A percentile compares a stretch with the other conserved stretches of the same genome.
Conservation (phyloP, 2,888 invertebrate species). For the Neria commutata region DNA sequence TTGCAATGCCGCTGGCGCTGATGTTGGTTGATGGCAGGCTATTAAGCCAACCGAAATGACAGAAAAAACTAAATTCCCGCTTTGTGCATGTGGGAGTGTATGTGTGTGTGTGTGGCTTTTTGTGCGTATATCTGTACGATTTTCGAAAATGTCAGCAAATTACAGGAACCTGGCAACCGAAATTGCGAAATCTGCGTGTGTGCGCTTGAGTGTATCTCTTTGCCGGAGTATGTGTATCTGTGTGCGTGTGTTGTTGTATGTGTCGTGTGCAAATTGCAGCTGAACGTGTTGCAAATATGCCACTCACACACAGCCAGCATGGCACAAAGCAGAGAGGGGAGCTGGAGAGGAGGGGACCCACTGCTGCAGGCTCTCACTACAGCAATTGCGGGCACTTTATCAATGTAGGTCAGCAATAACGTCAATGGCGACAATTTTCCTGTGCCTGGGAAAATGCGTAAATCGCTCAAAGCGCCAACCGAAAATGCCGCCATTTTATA, state of each 20-base stretch:
- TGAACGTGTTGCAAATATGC: not conserved
- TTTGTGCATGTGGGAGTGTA: not conserved
- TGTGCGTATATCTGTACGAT: not conserved
- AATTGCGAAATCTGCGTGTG: not conserved
- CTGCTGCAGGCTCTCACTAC: no score
- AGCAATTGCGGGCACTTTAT: slow-evolving; percentile 26
- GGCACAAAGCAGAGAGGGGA: no score
- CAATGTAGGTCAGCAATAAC: slow-evolving; percentile 38
- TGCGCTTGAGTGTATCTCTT: not conserved
- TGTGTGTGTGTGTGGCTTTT: not conserved
- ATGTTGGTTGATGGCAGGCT: no score
- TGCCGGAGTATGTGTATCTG: not conserved
- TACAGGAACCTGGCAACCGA: not conserved
- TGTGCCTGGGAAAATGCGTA: not conserved
- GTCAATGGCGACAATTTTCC: slow-evolving; percentile 24
- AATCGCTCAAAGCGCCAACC: slow-evolving; percentile 1
- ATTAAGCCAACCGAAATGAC: slow-evolving; percentile 40
- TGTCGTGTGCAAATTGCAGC: slow-evolving; percentile 6
- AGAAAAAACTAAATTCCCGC: no score
- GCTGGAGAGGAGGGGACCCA: no score
- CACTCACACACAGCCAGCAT: not conserved
- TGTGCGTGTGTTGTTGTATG: slow-evolving; percentile 9
- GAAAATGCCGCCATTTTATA: not conserved
- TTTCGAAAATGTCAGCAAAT: slow-evolving; percentile 2
- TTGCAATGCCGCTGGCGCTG: no score